These are phyloP conservation scores for Eupithecia exiguata DNA, from an alignment of 2,888 invertebrate genomes.

Conservation along the genomic window DNA sequence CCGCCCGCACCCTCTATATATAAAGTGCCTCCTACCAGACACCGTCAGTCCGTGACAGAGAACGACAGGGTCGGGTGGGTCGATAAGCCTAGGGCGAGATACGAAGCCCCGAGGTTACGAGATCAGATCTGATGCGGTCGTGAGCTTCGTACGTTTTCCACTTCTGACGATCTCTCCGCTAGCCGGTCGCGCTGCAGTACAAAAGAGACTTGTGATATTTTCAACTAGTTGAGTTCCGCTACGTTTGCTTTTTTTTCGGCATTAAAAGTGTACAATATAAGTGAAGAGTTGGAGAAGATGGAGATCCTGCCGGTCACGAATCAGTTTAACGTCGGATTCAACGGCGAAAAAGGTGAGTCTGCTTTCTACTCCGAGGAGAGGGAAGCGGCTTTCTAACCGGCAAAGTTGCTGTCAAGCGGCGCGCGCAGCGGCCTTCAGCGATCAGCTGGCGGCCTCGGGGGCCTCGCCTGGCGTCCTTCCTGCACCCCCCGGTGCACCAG, in stretches of 20 bases:
- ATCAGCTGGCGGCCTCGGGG: constrained; percentile 10
- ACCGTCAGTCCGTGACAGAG: constrained; percentile 80
- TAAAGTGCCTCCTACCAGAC: constrained; percentile 67
- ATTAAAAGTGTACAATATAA: constrained; percentile 83
- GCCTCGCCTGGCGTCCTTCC: background rate
- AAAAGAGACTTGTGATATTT: constrained; percentile 84
- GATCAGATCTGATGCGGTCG: constrained; percentile 83
- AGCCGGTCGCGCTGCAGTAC: constrained; percentile 77
- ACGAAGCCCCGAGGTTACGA: constrained; percentile 82
- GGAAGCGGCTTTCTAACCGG: constrained; percentile 78
- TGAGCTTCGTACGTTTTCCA: constrained; percentile 74
- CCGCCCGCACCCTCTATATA: constrained; percentile 74
- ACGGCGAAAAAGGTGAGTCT: constrained; percentile 88
- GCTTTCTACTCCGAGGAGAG: constrained; percentile 73
- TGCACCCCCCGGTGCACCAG: background rate
- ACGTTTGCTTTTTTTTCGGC: constrained; percentile 69
- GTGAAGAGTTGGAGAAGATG: constrained; percentile 86
- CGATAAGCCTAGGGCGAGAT: constrained; percentile 75
- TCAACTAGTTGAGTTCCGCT: constrained; percentile 79
- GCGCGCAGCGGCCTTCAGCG: constrained; percentile 61
- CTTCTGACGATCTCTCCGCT: constrained; percentile 79
- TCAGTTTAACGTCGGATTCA: constrained; percentile 90
- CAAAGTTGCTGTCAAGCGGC: constrained; percentile 75
- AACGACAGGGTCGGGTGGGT: constrained; percentile 82
- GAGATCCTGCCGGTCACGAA: constrained; percentile 91